These are phyloP conservation scores for Aurelia sp. DNA, from an alignment of 30 jellyfish, hydroid and myxozoan genomes.

Conservation along the genomic window DNA sequence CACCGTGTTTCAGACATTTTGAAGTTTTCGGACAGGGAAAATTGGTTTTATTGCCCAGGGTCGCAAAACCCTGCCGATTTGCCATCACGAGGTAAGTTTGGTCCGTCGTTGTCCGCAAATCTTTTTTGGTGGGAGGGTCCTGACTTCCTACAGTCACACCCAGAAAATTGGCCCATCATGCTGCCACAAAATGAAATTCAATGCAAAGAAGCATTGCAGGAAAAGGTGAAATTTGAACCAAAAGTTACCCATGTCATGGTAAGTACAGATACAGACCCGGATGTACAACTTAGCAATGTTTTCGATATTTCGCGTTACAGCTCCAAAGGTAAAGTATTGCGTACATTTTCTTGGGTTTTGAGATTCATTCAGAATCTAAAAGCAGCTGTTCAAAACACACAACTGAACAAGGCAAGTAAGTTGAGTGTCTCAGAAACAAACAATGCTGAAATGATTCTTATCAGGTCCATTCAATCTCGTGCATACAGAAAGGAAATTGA, in stretches of 20 bases:
- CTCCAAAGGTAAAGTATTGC: neutral
- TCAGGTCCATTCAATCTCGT: constrained; percentile 43
- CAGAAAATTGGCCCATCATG: constrained; percentile 46
- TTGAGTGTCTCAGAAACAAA: constrained; percentile 49
- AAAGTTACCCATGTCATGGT: constrained; percentile 35
- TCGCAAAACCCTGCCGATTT: constrained; percentile 49
- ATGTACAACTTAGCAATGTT: neutral
- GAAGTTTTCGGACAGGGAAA: constrained; percentile 30
- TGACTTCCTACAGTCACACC: constrained; percentile 13
- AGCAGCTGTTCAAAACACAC: constrained; percentile 5
- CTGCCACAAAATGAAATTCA: constrained; percentile 8
- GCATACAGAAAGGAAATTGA: constrained; percentile 36
- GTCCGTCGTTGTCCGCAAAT: constrained; percentile 8
- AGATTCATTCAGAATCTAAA: too few relatives aligned
- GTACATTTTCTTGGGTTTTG: neutral
- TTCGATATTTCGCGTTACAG: neutral
- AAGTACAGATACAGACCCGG: constrained; percentile 3
- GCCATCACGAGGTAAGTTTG: constrained; percentile 52
- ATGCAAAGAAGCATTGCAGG: constrained; percentile 39
- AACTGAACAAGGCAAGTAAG: constrained; percentile 30
- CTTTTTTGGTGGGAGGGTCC: constrained; percentile 73
- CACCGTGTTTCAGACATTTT: constrained; percentile 45
- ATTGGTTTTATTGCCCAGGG: constrained; percentile 60
- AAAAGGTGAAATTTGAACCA: constrained; percentile 39
- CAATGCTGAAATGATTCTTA: constrained; percentile 46